A percentile compares a stretch with the other conserved stretches of the same genome.
These are phyloP conservation scores for Lepus timidus DNA, from an alignment of 2,113 vertebrate species.

Conservation along the genomic window DNA sequence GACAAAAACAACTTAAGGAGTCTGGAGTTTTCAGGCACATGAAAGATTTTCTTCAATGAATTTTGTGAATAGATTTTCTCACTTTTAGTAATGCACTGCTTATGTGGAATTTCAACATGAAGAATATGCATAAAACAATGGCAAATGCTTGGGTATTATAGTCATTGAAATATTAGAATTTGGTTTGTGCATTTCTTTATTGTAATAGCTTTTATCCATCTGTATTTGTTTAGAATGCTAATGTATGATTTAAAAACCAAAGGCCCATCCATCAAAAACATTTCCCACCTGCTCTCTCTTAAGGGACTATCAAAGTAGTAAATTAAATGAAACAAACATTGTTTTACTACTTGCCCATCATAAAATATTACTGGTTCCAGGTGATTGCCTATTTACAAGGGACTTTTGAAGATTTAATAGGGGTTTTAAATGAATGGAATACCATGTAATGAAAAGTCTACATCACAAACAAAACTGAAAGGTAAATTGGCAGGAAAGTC, in stretches of 20 bases:
- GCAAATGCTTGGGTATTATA: conserved; percentile 5
- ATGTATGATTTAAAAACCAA: conserved; percentile 75
- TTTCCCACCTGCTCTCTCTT: conserved; percentile 75
- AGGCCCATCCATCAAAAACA: conserved; percentile 69
- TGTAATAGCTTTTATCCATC: conserved; percentile 48
- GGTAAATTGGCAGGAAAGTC: conserved; percentile 46
- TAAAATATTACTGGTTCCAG: conserved; percentile 79
- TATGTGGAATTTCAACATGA: conserved; percentile 24
- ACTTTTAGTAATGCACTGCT: conserved; percentile 24
- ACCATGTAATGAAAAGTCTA: conserved; percentile 62
- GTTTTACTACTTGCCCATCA: conserved; percentile 70
- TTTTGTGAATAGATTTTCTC: neutral
- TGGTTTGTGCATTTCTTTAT: conserved; percentile 50
- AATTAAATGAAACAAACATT: conserved; percentile 77
- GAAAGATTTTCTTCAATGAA: neutral
- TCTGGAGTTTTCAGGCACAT: neutral
- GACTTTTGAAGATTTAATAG: conserved; percentile 76
- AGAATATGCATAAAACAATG: conserved; percentile 46
- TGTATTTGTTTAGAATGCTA: conserved; percentile 70
- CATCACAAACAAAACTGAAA: conserved; percentile 64
- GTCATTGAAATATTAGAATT: conserved; percentile 40
- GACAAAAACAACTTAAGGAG: neutral
- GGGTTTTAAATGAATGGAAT: conserved; percentile 65
- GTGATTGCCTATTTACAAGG: conserved; percentile 72
- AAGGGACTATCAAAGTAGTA: conserved; percentile 68